Evolutionary conservation across 2,888 invertebrate genomes (phyloP).

Genomic region (Cancer borealis): DNA sequence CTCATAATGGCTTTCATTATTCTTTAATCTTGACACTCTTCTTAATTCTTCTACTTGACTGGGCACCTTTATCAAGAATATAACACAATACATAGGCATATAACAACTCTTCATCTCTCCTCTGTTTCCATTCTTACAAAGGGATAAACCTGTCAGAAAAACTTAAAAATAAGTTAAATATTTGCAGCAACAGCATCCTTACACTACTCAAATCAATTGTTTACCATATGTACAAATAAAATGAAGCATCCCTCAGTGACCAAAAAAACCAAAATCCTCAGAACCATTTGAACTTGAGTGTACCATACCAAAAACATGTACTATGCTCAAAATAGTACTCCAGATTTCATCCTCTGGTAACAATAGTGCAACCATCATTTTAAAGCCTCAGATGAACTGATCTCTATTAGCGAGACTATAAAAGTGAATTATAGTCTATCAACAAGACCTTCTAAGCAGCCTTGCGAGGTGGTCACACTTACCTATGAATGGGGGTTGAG

Average conservation of each 20-base stretch:
- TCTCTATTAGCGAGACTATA: conserved; percentile 67
- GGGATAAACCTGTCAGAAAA: conserved; percentile 75
- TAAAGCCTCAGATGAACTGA: conserved; percentile 62
- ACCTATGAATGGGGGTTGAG: conserved; percentile 66
- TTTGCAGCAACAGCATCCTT: conserved; percentile 56
- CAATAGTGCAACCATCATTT: conserved; percentile 62
- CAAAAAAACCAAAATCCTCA: conserved; percentile 57
- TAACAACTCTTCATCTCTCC: conserved; percentile 61
- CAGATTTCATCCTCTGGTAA: conserved; percentile 57
- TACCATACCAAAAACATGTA: conserved; percentile 60
- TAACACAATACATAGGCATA: conserved; percentile 49
- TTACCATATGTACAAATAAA: conserved; percentile 55
- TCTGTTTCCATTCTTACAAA: conserved; percentile 67
- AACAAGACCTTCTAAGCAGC: conserved; percentile 61
- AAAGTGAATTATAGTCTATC: conserved; percentile 39
- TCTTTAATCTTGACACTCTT: conserved; percentile 31
- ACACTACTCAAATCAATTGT: conserved; percentile 50
- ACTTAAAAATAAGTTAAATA: conserved; percentile 74
- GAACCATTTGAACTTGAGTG: conserved; percentile 55
- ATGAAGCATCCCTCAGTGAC: conserved; percentile 54
- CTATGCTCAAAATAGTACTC: conserved; percentile 61
- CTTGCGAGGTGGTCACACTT: conserved; percentile 66
- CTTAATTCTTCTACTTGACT: not conserved
- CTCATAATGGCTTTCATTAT: not conserved
- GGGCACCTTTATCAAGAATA: conserved; percentile 28